Evolutionary conservation across 2,113 vertebrate genomes (phyloP).

Genomic region (Leiothrix lutea): DNA sequence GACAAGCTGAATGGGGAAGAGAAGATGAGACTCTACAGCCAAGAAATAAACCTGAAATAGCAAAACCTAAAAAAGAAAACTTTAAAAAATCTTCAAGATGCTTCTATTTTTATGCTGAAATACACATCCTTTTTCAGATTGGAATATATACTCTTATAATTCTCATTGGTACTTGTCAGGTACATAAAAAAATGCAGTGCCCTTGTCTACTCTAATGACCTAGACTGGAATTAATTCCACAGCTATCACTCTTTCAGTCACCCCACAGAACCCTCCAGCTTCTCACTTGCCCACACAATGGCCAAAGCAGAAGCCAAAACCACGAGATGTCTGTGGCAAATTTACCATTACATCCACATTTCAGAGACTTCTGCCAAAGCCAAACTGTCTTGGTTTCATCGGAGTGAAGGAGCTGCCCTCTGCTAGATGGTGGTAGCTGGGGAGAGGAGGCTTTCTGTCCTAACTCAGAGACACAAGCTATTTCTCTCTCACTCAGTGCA

Average conservation of each 20-base stretch:
- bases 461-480: background rate
- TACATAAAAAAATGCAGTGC: background rate
- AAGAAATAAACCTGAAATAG: background rate
- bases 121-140: background rate
- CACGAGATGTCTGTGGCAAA: fast-evolving
- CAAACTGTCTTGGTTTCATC: background rate
- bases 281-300: background rate
- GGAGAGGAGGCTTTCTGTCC: background rate
- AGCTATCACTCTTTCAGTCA: background rate
- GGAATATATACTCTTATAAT: fast-evolving
- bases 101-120: background rate
- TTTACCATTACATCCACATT: background rate
- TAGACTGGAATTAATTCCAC: background rate
- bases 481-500: background rate
- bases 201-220: background rate
- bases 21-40: background rate
- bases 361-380: background rate
- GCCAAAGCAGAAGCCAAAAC: background rate
- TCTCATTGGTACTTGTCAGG: background rate
- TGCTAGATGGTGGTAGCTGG: background rate
- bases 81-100: background rate
- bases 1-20: background rate
- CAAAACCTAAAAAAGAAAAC: background rate
- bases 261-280: fast-evolving
- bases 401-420: background rate